Base-by-base conservation (phyloP, 1,140 invertebrate species). In the Psilanteris sp. region DNA sequence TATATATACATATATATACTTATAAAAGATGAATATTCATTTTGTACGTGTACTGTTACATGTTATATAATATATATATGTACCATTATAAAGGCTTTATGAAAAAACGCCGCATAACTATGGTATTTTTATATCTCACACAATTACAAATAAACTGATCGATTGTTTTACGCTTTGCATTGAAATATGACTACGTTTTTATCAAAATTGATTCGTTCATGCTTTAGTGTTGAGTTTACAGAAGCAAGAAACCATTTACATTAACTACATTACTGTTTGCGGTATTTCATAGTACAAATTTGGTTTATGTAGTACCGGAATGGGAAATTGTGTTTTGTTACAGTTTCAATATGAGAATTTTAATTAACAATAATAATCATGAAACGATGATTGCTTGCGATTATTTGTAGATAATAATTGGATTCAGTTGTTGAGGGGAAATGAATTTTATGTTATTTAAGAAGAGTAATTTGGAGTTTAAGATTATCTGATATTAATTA, bases 171-270 rank as follows among this genome's bases (percentile, higher is more conserved):
- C 14, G 22, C 18, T 1, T 11, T 5, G 1, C 4, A 37, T 50
- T 9, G 6, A 2, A 43, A 52, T 37, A 8, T 34, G 44, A 44
- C 10, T 36, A 3, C 10, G 31, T 52, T 36, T 22, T 59, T 59
- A 59, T 57, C 18, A 27, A 59, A 70, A 32, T 68, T 68, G 34
- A 70, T 70, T 36, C 31, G 44, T 59, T 34, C n/a, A 15, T 3
- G 44, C 8, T 59, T 50, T 59, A 57, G 10, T n/a, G 18, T 68
- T 13, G 36, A 43, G 36, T 34, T 68, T 59, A 27, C 64, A 59
- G 36, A 41, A 59, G 20, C 64, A 46, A 41, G 41, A 39, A 59
- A 31, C 54, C 44, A 59, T 50, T 70, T 59, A 59, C 34, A 59
- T 41, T 50, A 50, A 59, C 32, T 68, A 50, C 32, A 68, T 44